Evolutionary conservation across 2,113 vertebrate genomes (phyloP).

Genomic region (Mustelus asterias): DNA sequence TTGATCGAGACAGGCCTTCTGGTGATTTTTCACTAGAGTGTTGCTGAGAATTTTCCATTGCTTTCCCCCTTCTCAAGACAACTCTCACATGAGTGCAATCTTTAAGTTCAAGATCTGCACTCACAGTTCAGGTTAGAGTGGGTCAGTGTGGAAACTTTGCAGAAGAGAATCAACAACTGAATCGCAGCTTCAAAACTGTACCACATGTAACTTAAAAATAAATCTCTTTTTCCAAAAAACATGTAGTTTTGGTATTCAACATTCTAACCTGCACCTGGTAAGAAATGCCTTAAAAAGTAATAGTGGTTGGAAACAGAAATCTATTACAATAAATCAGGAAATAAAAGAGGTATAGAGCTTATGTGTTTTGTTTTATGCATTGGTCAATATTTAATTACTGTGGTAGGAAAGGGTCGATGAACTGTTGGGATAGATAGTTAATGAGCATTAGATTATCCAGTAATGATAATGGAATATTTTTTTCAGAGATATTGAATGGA

Average conservation of each 20-base stretch:
- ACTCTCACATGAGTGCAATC: background rate
- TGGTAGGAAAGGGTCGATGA: background rate
- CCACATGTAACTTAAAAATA: background rate
- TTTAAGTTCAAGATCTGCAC: background rate
- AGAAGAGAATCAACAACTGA: background rate
- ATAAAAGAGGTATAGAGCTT: constrained; percentile 2
- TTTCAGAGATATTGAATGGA: constrained; percentile 29
- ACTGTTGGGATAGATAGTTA: background rate
- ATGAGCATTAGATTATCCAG: constrained; percentile 25
- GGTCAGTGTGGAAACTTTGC: background rate
- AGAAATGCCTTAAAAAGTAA: background rate
- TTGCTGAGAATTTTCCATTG: background rate
- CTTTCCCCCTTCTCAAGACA: background rate
- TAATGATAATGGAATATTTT: constrained; percentile 35
- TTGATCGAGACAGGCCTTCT: background rate
- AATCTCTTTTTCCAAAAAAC: background rate
- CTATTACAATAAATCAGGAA: constrained; percentile 22
- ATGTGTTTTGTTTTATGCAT: constrained; percentile 30
- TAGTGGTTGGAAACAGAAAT: background rate
- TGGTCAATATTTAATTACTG: constrained; percentile 36
- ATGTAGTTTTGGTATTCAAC: background rate
- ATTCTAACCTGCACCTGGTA: background rate
- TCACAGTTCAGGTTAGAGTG: background rate
- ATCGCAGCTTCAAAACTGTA: background rate
- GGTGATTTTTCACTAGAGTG: background rate